A percentile compares a stretch with the other conserved stretches of the same genome.
Evolutionary conservation across 2,888 invertebrate species (phyloP).

Genomic region (Axea sp.): DNA sequence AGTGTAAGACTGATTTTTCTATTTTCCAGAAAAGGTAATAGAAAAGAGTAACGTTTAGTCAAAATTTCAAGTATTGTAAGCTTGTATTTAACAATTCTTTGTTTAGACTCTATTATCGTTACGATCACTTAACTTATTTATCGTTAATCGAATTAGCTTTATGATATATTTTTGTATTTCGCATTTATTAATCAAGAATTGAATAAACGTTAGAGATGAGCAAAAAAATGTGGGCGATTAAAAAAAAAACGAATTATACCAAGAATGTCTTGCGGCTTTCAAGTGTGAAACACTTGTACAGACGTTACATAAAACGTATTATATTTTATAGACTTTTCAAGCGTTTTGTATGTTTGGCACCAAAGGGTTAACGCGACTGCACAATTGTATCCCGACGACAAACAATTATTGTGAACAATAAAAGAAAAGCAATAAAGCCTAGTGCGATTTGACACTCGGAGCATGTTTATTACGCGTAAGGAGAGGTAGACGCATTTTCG

Average conservation of each 20-base stretch:
- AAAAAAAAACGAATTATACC: too few relatives aligned
- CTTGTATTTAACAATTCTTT: too few relatives aligned
- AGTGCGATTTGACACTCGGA: background rate
- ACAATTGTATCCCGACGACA: conserved; percentile 25
- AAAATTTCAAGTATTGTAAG: conserved; percentile 14
- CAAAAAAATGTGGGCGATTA: too few relatives aligned
- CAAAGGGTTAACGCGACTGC: conserved; percentile 42
- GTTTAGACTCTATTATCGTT: too few relatives aligned
- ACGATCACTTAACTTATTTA: conserved; percentile 6
- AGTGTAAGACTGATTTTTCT: conserved; percentile 49
- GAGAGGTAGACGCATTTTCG: too few relatives aligned
- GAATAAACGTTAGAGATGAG: too few relatives aligned
- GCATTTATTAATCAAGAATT: too few relatives aligned
- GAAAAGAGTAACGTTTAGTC: conserved; percentile 2
- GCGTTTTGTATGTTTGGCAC: conserved; percentile 24
- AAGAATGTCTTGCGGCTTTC: too few relatives aligned
- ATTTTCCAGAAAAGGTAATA: conserved; percentile 3
- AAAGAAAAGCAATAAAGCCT: conserved; percentile 31
- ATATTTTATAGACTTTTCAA: conserved; percentile 17
- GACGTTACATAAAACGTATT: conserved; percentile 19
- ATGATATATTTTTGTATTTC: conserved; percentile 30
- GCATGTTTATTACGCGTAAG: too few relatives aligned
- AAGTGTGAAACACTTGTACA: conserved; percentile 19
- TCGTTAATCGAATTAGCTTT: conserved; percentile 4
- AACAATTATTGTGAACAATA: conserved; percentile 33